A percentile compares a stretch with the other conserved stretches of the same genome.
Evolutionary conservation across 1,140 invertebrate genomes (phyloP).

Genomic region (Teleopsis dalmanni): DNA sequence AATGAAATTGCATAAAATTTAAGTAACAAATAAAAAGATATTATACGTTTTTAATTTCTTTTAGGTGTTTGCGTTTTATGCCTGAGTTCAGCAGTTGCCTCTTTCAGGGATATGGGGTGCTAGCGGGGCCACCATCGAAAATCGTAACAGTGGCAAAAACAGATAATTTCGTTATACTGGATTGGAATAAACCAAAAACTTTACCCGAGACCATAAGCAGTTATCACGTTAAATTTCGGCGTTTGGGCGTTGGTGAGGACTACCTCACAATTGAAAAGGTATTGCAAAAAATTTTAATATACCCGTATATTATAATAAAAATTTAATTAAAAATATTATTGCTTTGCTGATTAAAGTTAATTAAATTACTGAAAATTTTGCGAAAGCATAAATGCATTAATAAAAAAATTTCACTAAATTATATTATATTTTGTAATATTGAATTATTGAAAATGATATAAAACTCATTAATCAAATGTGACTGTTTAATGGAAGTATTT

Average conservation of each 20-base stretch:
- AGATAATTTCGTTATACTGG: conserved; percentile 65
- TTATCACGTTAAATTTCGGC: conserved; percentile 62
- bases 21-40: too few species aligned
- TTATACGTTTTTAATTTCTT: neutral
- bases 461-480: too few species aligned
- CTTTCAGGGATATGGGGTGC: conserved; percentile 72
- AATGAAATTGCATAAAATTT: neutral
- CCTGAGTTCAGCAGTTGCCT: conserved; percentile 68
- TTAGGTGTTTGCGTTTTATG: conserved; percentile 72
- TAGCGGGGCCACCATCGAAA: conserved; percentile 60
- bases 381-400: too few species aligned
- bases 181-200: conserved; percentile 65
- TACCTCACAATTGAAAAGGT: conserved; percentile 51
- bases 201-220: conserved; percentile 62
- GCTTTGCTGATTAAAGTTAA: too few species aligned
- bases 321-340: too few species aligned
- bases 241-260: conserved; percentile 47
- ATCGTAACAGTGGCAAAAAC: conserved; percentile 64
- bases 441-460: too few species aligned
- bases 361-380: too few species aligned
- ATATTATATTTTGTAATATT: too few species aligned
- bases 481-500: too few species aligned
- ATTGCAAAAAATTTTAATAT: too few species aligned
- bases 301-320: too few species aligned
- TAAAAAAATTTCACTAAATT: too few species aligned